phyloP scores from a whole-genome alignment of 2,888 invertebrate species.

The Oxyteleia sp. region DNA sequence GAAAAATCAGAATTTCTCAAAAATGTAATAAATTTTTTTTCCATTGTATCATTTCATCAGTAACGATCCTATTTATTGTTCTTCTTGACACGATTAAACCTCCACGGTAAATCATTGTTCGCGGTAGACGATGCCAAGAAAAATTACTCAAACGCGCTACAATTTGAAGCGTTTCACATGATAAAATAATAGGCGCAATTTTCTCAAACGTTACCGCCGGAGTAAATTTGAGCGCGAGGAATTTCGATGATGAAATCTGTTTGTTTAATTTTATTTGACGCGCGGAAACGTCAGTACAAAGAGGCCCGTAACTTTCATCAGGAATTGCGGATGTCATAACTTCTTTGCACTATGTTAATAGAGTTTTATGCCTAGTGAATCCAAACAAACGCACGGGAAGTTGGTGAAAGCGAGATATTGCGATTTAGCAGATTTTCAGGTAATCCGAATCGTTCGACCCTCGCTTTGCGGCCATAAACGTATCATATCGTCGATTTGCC shows the following conservation, averaged over 20 bases:
- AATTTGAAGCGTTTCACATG: constrained; percentile 7
- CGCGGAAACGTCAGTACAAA: constrained; percentile 62
- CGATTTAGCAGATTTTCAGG: constrained; percentile 64
- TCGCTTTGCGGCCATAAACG: constrained; percentile 37
- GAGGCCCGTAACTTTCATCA: constrained; percentile 61
- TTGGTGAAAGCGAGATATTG: constrained; percentile 72
- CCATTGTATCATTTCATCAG: constrained; percentile 51
- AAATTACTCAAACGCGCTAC: constrained; percentile 12
- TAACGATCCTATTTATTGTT: constrained; percentile 67
- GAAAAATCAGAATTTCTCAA: neutral
- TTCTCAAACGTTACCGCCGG: constrained; percentile 5
- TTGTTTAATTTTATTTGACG: constrained; percentile 54
- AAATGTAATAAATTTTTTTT: constrained; percentile 58
- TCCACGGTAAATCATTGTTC: constrained; percentile 15
- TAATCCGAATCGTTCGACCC: constrained; percentile 53
- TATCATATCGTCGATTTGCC: constrained; percentile 28
- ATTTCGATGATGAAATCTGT: constrained; percentile 51
- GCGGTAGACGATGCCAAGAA: constrained; percentile 9
- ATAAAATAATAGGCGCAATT: constrained; percentile 8
- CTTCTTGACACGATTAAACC: constrained; percentile 48
- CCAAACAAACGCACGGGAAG: constrained; percentile 73
- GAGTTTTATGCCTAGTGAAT: constrained; percentile 71
- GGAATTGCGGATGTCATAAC: constrained; percentile 69
- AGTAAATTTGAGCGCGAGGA: constrained; percentile 10
- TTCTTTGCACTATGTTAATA: constrained; percentile 70